Evolutionary conservation across 2,888 invertebrate species (phyloP).

Genomic region (Priocnemis perturbator): DNA sequence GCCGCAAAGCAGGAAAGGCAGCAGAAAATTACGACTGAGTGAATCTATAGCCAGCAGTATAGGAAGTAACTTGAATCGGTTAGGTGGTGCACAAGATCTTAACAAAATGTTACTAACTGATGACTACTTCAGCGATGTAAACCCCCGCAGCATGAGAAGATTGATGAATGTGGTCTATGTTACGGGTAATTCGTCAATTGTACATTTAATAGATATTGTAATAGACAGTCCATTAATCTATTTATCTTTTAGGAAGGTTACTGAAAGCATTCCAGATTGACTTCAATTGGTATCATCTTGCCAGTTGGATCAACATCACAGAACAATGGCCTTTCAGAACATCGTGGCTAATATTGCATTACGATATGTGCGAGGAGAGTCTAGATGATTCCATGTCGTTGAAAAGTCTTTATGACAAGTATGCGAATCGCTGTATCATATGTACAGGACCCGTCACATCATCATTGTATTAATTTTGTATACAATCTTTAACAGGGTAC

Average conservation of each 20-base stretch:
- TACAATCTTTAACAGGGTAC: constrained; percentile 79
- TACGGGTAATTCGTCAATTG: constrained; percentile 80
- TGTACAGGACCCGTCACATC: no score
- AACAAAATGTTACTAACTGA: constrained; percentile 94
- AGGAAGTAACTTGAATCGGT: constrained; percentile 89
- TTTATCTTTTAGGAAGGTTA: constrained; percentile 84
- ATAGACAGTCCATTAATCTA: not conserved
- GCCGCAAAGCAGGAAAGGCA: constrained; percentile 78
- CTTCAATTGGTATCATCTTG: constrained; percentile 98
- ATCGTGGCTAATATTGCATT: constrained; percentile 97
- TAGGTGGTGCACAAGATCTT: constrained; percentile 84
- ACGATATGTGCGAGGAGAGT: constrained; percentile 91
- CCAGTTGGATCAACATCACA: constrained; percentile 98
- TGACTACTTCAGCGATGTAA: constrained; percentile 99
- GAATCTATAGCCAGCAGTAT: constrained; percentile 95
- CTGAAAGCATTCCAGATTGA: constrained; percentile 99
- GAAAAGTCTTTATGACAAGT: constrained; percentile 96
- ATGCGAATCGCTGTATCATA: constrained; percentile 67
- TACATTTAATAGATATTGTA: not conserved
- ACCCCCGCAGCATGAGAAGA: constrained; percentile 96
- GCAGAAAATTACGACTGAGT: constrained; percentile 86
- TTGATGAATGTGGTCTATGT: constrained; percentile 98
- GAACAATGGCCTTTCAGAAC: constrained; percentile 99
- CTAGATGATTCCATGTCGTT: constrained; percentile 91
- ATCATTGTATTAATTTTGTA: not conserved